Evolutionary conservation across 1,140 invertebrate genomes (phyloP), one percentile per base, ranked within the genome.

Genomic region (Drosophila tani): DNA sequence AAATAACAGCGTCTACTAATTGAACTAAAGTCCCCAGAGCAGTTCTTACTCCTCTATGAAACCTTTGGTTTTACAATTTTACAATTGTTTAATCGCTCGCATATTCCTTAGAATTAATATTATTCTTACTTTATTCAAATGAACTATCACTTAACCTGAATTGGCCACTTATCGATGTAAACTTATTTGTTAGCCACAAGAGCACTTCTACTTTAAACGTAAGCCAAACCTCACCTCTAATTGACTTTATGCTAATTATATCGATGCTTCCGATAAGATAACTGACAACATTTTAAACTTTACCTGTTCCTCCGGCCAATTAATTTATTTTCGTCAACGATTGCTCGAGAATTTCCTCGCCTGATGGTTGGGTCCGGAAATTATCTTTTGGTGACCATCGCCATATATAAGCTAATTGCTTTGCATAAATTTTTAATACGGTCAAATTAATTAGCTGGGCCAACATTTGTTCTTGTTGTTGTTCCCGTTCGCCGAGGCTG

Each of bases 381-480:
- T 70, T 77, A 83, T 87, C 82, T 55, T 24, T 9, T 27, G 38
- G 65, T 66, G 68, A 53, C 81, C 71, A 87, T 88, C 81, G 67
- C 50, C 66, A 64, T 75, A 79, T 79, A 84, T 79, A 81, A 84
- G 69, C 84, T 88, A 90, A 88, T 84, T 90, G 74, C 81, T 81
- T 81, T 90, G 85, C 69, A 79, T 90, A 69, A 40, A 85, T 81
- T 88, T 88, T 57, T 79, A 84, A 90, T 90, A 82, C 81, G 85
- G 67, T 76, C 81, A 81, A 79, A 69, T 90, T 81, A 90, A 85
- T 88, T 79, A 90, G 85, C 74, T 58, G 50, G 68, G 64, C 50
- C 14, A 64, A 49, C 58, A 79, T 73, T 71, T 79, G 46, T 59
- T 70, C 45, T 50, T 43, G 51, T 51, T 69, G 41, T 41, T 29